A percentile compares a stretch with the other conserved stretches of the same genome.
Evolutionary conservation across 2,113 vertebrate genomes (phyloP).

Genomic region (Corythornis vintsioides): DNA sequence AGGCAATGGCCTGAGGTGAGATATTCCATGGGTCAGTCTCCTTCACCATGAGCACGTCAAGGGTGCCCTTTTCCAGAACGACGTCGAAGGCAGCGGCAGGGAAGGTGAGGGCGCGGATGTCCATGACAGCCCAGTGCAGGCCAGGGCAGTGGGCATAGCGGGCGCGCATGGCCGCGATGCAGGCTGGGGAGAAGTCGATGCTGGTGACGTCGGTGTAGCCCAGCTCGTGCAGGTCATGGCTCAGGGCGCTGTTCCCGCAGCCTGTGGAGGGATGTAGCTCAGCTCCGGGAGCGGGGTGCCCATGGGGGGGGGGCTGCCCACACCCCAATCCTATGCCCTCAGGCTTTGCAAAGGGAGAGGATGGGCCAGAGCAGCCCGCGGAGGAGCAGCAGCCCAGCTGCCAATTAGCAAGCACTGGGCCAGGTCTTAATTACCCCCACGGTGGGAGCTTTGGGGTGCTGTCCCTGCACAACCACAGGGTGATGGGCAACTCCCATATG

Average conservation of each 20-base stretch:
- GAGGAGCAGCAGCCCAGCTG: neutral
- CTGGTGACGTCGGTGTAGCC: conserved; percentile 86
- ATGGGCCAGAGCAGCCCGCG: neutral
- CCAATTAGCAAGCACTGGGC: fast-evolving
- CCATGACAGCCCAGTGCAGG: conserved; percentile 91
- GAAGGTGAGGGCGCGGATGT: conserved; percentile 81
- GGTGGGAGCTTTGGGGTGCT: neutral
- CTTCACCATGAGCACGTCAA: conserved; percentile 88
- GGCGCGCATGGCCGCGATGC: conserved; percentile 83
- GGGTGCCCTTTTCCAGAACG: conserved; percentile 89
- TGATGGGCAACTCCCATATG: neutral
- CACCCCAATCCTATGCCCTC: fast-evolving
- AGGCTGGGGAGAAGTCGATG: conserved; percentile 90
- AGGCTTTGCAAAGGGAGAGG: fast-evolving
- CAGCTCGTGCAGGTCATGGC: conserved; percentile 80
- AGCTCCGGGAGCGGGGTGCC: neutral
- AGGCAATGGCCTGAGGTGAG: conserved; percentile 67
- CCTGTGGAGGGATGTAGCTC: conserved; percentile 72
- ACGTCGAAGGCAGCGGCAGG: conserved; percentile 81
- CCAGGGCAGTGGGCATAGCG: conserved; percentile 73
- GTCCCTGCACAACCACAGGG: fast-evolving
- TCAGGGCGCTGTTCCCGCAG: conserved; percentile 93
- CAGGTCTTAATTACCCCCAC: neutral
- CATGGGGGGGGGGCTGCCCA: fast-evolving
- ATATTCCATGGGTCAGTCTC: conserved; percentile 86